Percentiles rank a stretch among this genome's conserved stretches.
Evolutionary conservation across 2,113 vertebrate genomes (phyloP).

Genomic region (Ceratotherium simum): DNA sequence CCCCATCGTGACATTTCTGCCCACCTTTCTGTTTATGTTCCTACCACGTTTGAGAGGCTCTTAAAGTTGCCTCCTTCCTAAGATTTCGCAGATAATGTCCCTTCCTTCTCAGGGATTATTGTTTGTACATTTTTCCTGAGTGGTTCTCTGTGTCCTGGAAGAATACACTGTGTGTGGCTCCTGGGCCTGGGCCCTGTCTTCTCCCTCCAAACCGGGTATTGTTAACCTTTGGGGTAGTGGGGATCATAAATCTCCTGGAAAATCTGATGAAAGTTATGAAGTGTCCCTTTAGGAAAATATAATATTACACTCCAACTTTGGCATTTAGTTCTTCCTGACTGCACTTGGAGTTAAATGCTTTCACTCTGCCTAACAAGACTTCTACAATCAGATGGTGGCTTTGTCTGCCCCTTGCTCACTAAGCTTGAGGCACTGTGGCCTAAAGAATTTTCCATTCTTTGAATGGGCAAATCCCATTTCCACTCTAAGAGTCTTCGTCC

Average conservation of each 20-base stretch:
- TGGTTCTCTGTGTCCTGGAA: background rate
- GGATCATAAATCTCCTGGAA: background rate
- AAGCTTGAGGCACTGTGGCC: background rate
- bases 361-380: background rate
- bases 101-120: background rate
- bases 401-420: background rate
- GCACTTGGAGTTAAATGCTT: background rate
- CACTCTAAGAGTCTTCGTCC: background rate
- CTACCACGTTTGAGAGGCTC: background rate
- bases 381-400: rapidly evolving
- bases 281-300: background rate
- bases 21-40: background rate
- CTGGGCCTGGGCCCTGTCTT: background rate
- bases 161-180: background rate
- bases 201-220: too few species aligned
- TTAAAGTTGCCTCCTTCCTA: background rate
- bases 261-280: background rate
- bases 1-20: background rate
- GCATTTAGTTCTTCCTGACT: background rate
- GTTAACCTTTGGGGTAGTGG: background rate
- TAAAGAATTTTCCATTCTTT: background rate
- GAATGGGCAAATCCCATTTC: background rate
- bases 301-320: background rate
- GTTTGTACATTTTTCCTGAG: background rate
- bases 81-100: background rate